Base-by-base conservation (phyloP, 2,797 vertebrate genomes). In the Onychomys leucogaster region DNA sequence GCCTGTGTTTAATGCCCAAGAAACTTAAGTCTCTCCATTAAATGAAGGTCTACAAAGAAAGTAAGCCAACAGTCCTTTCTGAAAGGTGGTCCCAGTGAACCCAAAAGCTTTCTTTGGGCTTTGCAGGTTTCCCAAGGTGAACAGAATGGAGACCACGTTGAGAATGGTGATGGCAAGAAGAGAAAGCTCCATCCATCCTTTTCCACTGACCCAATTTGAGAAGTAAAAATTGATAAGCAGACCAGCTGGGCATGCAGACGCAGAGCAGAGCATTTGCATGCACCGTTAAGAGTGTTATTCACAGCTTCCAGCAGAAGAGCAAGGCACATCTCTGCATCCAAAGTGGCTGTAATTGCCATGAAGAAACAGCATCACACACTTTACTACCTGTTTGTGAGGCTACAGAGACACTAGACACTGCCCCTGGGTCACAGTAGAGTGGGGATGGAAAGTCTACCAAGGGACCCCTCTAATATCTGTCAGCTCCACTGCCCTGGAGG, bases 151-250 rank as follows among this genome's bases (percentile, higher is more conserved):
- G 80, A 71, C 43, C 1, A 2, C 43, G 2, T 12, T 23, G 91
- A 73, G 83, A 80, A 89, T 94, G 57, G 37, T 91, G 89, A 94
- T 19, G 16, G 27, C 10, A 23, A 46, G 65, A 52, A 85, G 1
- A 55, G 94, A 93, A 85, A 91, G 55, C 77, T 10, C 59, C 43
- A 29, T 10, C 59, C 43, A 29, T 93, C 82, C 85, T 94, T 94
- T 96, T 77, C 88, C 78, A 37, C 88, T 96, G 97, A 98, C 95
- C 97, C 97, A 97, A 78, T 97, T 95, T 96, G 92, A 95, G 96
- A 95, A 96, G 97, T 96, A 91, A 95, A 97, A 97, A 94, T 88
- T 95, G 97, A 97, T 97, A 92, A 80, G 89, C 92, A 89, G 96
- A 84, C 91, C 95, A 95, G 95, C 96, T 97, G 98, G 97, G 96